A percentile compares a stretch with the other conserved stretches of the same genome.
Evolutionary conservation across 2,888 invertebrate species (phyloP).

Genomic region (Meiosimyza decipiens): DNA sequence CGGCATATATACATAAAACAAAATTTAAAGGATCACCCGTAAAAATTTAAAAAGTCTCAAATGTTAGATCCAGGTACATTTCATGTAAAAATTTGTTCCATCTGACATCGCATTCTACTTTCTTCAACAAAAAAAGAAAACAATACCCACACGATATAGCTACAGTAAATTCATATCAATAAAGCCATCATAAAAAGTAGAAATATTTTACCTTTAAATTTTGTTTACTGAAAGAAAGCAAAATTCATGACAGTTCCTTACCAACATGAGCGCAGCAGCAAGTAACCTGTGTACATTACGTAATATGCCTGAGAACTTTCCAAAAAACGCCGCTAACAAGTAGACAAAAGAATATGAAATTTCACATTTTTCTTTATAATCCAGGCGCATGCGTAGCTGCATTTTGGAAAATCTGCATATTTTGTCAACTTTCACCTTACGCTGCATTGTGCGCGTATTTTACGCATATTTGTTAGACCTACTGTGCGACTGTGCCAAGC

Average conservation of each 20-base stretch:
- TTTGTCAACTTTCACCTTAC: slow-evolving; percentile 54
- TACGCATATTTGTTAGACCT: slow-evolving; percentile 41
- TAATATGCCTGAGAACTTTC: neutral
- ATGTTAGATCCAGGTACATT: too few species aligned
- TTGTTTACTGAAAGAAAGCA: too few species aligned
- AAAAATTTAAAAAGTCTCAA: too few species aligned
- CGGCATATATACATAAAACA: too few species aligned
- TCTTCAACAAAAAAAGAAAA: too few species aligned
- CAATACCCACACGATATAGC: too few species aligned
- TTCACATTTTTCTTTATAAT: slow-evolving; percentile 37
- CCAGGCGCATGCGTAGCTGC: neutral
- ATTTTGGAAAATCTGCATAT: slow-evolving; percentile 28
- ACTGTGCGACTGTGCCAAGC: neutral
- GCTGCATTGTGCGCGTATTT: slow-evolving; percentile 47
- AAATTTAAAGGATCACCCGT: too few species aligned
- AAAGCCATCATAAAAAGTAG: too few species aligned
- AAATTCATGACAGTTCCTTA: too few species aligned
- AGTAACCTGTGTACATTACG: neutral
- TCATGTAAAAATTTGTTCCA: too few species aligned
- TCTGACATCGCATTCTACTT: too few species aligned
- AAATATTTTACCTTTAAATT: slow-evolving; percentile 7
- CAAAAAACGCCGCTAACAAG: neutral
- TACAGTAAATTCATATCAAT: too few species aligned
- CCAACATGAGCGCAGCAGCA: neutral
- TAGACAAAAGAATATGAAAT: neutral